Evolutionary conservation across 1,140 invertebrate genomes (phyloP), one percentile per base, ranked within the genome.

Genomic region (Hermetia illucens): DNA sequence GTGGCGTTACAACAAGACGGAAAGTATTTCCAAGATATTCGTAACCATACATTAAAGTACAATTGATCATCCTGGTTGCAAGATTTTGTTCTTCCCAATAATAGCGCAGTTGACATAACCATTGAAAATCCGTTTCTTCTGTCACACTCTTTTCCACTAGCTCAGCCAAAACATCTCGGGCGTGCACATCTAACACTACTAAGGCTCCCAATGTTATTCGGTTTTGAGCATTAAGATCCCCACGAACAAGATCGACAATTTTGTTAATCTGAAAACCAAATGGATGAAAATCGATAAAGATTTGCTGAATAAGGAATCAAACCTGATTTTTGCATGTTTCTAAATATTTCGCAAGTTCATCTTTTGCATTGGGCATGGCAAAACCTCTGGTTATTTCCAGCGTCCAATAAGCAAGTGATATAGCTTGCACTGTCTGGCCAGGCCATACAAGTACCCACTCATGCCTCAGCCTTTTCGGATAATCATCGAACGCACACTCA

Each of bases 1-100:
- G 63, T 0, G 87, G 85, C 1, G 88, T 93, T 31, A 91, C 83
- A 1, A 94, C 91, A 9, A 97, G 62, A 20, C 91, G 74, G 0
- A 77, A 70, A 0, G 80, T 83, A 56, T 94, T 94, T 3, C 91
- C 91, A 8, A 97, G 71, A 57, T 97, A 97, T 58, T 97, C 93
- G 58, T 96, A 96, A 3, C 90, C 91, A 62, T 97, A 97, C 45
- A 74, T 72, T 35, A 95, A 64, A 41, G 74, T 74, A 1, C 87
- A 86, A 54, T 94, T 95, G 35, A 95, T 92, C 88, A 96, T 95
- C 39, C 80, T 70, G 1, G 87, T 87, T 13, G 77, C 66, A 48
- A 93, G 65, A 39, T 52, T 50, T 48, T 60, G 70, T 55, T 87
- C 86, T 65, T 85, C 79, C 88, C 89, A 95, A 56, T 97, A 98